Percentiles rank a stretch among this genome's conserved stretches.
Conservation (phyloP, 2,113 vertebrate species). For the Baryphthengus martii region DNA sequence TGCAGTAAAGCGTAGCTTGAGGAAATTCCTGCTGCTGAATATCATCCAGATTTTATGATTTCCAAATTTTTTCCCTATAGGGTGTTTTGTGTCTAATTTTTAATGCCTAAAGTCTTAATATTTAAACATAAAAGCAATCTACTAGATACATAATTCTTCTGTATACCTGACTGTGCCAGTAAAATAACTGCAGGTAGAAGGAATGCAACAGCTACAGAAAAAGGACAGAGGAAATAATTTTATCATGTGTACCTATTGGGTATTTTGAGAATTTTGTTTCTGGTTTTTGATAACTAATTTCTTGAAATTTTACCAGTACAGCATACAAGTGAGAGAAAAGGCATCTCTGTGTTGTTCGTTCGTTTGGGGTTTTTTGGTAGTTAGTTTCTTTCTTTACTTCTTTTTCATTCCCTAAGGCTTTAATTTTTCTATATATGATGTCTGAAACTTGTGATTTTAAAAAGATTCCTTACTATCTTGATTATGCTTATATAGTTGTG, state of each 20-base stretch:
- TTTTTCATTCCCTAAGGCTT: background rate
- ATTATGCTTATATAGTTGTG: background rate
- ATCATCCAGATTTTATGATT: conserved; percentile 60
- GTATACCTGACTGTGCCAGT: background rate
- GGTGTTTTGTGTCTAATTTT: conserved; percentile 45
- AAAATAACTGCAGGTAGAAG: conserved; percentile 11
- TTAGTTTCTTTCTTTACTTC: background rate
- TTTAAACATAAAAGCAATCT: conserved; percentile 47
- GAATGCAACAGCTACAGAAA: background rate
- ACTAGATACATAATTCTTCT: background rate
- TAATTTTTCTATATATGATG: background rate
- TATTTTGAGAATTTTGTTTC: background rate
- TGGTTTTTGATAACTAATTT: background rate
- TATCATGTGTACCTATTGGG: background rate
- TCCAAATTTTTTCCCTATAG: conserved; percentile 33
- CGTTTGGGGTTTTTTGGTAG: background rate
- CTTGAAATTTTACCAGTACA: background rate
- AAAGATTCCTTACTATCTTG: background rate
- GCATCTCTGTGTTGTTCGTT: background rate
- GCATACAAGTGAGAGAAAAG: background rate
- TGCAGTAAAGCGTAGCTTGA: conserved; percentile 55
- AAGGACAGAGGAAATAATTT: background rate
- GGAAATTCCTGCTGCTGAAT: conserved; percentile 61
- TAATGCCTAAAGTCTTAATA: conserved; percentile 59
- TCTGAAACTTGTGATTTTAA: background rate